A percentile compares a stretch with the other conserved stretches of the same genome.
phyloP scores from a whole-genome alignment of 2,888 invertebrate species.

The Orgyia antiqua region DNA sequence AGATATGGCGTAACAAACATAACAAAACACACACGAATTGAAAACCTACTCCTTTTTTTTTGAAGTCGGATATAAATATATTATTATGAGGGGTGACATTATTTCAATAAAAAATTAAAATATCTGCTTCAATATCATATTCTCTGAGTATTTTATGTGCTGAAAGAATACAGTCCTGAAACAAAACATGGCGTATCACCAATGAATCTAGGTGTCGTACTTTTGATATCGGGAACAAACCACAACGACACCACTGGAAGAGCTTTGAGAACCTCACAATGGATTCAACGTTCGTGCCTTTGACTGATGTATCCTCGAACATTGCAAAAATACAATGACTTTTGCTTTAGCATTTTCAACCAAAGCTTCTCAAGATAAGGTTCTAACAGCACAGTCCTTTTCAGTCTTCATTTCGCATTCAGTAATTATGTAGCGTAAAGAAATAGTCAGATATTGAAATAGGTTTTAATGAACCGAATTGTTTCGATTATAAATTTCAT shows the following conservation, averaged over 20 bases:
- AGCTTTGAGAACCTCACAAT: conserved; percentile 47
- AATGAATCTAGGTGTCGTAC: conserved; percentile 22
- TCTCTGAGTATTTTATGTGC: too few species aligned
- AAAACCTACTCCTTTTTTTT: too few species aligned
- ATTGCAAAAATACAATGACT: conserved; percentile 19
- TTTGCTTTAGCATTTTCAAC: conserved; percentile 12
- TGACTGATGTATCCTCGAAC: conserved; percentile 27
- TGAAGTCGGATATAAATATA: too few species aligned
- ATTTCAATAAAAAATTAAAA: too few species aligned
- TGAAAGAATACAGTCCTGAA: too few species aligned
- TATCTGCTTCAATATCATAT: too few species aligned
- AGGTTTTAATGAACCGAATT: conserved; percentile 12
- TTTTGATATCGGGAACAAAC: conserved; percentile 22
- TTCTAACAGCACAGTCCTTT: conserved; percentile 11
- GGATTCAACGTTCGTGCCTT: conserved; percentile 26
- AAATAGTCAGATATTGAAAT: conserved; percentile 24
- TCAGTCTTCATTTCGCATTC: conserved; percentile 36
- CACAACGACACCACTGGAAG: conserved; percentile 21
- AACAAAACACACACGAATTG: too few species aligned
- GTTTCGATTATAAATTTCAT: too few species aligned
- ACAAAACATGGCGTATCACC: conserved; percentile 18
- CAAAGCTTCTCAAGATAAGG: conserved; percentile 2
- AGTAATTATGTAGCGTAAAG: conserved; percentile 31
- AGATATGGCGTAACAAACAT: too few species aligned
- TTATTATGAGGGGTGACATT: too few species aligned